phyloP scores from a whole-genome alignment of 2,113 vertebrate genomes.

The Osmerus eperlanus region DNA sequence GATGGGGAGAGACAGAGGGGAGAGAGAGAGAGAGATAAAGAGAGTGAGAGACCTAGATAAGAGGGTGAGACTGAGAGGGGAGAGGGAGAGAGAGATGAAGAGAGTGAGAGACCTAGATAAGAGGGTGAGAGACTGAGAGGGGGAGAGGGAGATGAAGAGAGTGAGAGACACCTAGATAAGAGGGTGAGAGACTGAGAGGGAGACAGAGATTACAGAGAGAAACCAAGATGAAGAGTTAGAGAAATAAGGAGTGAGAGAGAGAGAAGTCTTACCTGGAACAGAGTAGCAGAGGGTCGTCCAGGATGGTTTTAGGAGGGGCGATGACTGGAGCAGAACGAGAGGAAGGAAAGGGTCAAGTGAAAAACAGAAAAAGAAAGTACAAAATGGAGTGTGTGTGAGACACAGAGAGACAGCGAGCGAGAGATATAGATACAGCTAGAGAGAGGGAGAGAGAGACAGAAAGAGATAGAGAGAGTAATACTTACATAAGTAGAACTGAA shows the following conservation, averaged over 20 bases:
- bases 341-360: neutral
- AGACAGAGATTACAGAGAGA: conserved; percentile 5
- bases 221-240: neutral
- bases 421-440: neutral
- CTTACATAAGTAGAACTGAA: conserved; percentile 90
- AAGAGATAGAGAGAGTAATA: conserved; percentile 31
- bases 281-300: conserved; percentile 60
- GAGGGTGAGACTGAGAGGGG: too few species aligned
- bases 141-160: too few species aligned
- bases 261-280: conserved; percentile 67
- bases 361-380: neutral
- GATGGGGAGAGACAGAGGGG: conserved; percentile 3
- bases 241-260: neutral
- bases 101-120: too few species aligned
- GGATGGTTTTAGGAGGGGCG: conserved; percentile 70
- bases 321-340: conserved; percentile 60
- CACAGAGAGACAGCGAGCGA: neutral
- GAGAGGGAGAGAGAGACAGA: neutral
- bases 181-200: neutral
- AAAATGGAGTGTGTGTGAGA: neutral
- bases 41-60: too few species aligned
- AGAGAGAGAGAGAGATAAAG: too few species aligned
- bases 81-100: too few species aligned
- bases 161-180: too few species aligned
- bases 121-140: too few species aligned